Base-by-base conservation (phyloP, 37 sponge, comb jelly and placozoan genomes). In the Hexactinellida sp. region DNA sequence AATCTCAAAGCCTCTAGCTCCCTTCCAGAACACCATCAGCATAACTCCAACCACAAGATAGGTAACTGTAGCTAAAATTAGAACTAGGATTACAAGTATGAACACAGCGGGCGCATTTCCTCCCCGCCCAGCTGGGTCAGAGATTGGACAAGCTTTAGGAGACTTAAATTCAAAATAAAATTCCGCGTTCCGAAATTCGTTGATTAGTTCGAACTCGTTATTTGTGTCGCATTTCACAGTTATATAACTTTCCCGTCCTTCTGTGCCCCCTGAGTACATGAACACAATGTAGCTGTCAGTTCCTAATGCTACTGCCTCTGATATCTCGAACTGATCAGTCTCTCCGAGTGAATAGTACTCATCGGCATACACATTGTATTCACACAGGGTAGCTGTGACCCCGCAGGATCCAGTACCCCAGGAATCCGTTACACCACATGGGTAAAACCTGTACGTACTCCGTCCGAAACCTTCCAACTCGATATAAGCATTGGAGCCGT, bases 1-100 rank as follows among this genome's bases (percentile, higher is more conserved):
- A 36, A 91, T 83, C 54, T 94, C 94, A 24, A 84, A 24, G 1
- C 94, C 94, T 36, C 88, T 54, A 0, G 94, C 92, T 54, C 94
- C 94, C 37, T 87, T 90, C 37, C 86, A 86, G 0, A 19, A 37
- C 47, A 88, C 88, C 89, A 84, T 90, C 52, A 90, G 24, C 24
- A 87, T 5, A 30, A 54, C 51, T 0, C 94, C 94, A 63, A 88
- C 83, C 24, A 92, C 84, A 38, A 94, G 84, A 82, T 94, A 94
- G 3, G 87, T 37, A 0, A 86, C 28, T 0, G 90, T 23, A 23
- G 41, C 87, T 24, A 84, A 63, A 63, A 63, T 21, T 63, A 63
- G 76, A 10, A 63, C 76, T 63, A 63, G 5, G 25, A 63, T 23
- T 3, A 63, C 28, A 21, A 63, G 5, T 32, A 63, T 63, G 13